phyloP scores from a whole-genome alignment of 2,888 invertebrate genomes.

The Acanthosepion pharaonis region DNA sequence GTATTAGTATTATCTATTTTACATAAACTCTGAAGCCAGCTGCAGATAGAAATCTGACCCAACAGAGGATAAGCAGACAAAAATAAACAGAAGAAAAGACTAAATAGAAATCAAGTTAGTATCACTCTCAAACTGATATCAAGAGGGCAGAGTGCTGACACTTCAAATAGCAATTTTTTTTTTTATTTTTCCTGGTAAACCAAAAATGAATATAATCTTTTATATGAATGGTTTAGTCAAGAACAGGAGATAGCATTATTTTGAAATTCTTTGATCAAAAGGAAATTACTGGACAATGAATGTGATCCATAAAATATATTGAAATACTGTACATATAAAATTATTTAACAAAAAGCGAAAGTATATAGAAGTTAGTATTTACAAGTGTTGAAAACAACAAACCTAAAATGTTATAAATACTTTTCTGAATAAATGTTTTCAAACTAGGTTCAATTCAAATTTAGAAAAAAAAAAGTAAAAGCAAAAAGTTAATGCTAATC shows the following conservation, averaged over 20 bases:
- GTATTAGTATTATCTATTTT: neutral
- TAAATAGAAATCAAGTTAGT: neutral
- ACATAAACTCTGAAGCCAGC: neutral
- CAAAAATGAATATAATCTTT: neutral
- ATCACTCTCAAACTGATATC: neutral
- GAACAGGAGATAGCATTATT: neutral
- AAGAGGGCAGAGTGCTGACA: neutral
- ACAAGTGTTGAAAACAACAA: neutral
- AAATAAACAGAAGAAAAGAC: neutral
- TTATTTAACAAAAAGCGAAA: too few species aligned
- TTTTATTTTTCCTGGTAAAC: neutral
- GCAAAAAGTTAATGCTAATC: too few species aligned
- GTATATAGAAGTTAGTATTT: too few species aligned
- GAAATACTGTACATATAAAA: neutral
- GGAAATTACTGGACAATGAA: neutral
- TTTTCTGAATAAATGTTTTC: too few species aligned
- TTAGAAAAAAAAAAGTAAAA: too few species aligned
- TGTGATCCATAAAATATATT: neutral
- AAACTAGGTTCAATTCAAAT: too few species aligned
- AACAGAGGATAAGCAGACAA: neutral
- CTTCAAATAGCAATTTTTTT: neutral
- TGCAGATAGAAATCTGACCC: neutral
- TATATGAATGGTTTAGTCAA: neutral
- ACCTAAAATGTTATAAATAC: too few species aligned
- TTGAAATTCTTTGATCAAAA: neutral